Evolutionary conservation across 1,140 invertebrate genomes (phyloP).

Genomic region (Aphidius gifuensis): DNA sequence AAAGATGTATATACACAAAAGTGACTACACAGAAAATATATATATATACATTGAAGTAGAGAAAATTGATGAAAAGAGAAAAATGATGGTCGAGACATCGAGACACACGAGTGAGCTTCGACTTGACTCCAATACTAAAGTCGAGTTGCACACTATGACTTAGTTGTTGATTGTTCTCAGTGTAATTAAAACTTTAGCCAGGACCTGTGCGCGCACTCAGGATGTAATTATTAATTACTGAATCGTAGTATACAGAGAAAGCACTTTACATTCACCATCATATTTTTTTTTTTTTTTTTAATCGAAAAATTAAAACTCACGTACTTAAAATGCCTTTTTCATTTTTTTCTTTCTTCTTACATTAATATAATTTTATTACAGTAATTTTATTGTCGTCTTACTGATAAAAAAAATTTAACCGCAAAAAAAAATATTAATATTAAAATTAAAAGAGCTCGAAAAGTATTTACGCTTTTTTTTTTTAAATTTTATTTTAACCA

Average conservation of each 20-base stretch:
- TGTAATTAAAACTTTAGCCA: slow-evolving; percentile 44
- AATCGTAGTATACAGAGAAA: slow-evolving; percentile 5
- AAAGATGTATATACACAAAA: no score
- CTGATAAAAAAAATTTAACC: no score
- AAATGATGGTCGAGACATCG: slow-evolving; percentile 1
- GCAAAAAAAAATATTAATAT: no score
- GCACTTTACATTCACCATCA: background rate
- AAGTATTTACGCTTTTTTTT: no score
- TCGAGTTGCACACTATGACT: slow-evolving; percentile 1
- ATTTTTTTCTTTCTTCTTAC: background rate
- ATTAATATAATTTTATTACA: background rate
- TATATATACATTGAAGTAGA: no score
- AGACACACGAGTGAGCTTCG: slow-evolving; percentile 16
- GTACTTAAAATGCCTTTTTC: background rate
- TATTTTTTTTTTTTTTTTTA: background rate
- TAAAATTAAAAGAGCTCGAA: no score
- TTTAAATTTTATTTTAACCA: no score
- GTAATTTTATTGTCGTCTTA: no score
- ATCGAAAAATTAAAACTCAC: background rate
- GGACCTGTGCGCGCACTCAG: slow-evolving; percentile 18
- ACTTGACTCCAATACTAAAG: slow-evolving; percentile 8
- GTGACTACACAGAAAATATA: background rate
- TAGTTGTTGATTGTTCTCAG: slow-evolving; percentile 45
- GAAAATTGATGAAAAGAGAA: background rate
- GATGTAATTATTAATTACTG: slow-evolving; percentile 46